Evolutionary conservation across 1,140 invertebrate species (phyloP).

Genomic region (Chrysoperla carnea): DNA sequence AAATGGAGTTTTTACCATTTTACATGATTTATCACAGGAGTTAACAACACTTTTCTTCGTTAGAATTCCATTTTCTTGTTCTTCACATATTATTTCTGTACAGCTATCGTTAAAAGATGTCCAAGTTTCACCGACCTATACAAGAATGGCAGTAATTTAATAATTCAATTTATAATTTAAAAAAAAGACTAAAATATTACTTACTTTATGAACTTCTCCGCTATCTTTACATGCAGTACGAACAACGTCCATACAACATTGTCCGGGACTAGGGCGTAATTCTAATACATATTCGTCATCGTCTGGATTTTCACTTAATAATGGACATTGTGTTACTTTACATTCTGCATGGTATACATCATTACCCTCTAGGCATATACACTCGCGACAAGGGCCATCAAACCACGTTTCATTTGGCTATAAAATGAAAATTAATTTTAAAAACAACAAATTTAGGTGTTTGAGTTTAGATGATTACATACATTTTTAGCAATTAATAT

Average conservation of each 20-base stretch:
- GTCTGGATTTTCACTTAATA: conserved; percentile 16
- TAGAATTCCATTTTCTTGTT: conserved; percentile 20
- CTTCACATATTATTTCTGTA: conserved; percentile 27
- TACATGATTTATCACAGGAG: conserved; percentile 16
- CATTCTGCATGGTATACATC: conserved; percentile 15
- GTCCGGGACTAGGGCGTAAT: conserved; percentile 24
- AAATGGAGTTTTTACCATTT: too few relatives aligned
- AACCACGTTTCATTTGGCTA: conserved; percentile 38
- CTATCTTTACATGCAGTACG: conserved; percentile 39
- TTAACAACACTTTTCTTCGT: conserved; percentile 24
- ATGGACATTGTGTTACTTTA: conserved; percentile 18
- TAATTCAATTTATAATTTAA: conserved; percentile 2
- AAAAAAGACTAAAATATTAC: not conserved
- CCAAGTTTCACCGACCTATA: conserved; percentile 35
- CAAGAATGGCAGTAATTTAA: conserved; percentile 1
- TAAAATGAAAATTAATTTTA: conserved; percentile 1
- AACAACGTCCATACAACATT: conserved; percentile 40
- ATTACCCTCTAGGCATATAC: conserved; percentile 29
- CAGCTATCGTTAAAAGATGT: conserved; percentile 31
- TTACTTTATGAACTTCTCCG: conserved; percentile 30
- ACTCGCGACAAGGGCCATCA: conserved; percentile 47
- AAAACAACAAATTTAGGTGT: not conserved
- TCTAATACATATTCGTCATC: conserved; percentile 31
- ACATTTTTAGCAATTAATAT: not conserved
- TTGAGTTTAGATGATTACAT: not conserved